Base-by-base conservation (phyloP, 2,888 invertebrate species). In the Halictus quadricinctus region DNA sequence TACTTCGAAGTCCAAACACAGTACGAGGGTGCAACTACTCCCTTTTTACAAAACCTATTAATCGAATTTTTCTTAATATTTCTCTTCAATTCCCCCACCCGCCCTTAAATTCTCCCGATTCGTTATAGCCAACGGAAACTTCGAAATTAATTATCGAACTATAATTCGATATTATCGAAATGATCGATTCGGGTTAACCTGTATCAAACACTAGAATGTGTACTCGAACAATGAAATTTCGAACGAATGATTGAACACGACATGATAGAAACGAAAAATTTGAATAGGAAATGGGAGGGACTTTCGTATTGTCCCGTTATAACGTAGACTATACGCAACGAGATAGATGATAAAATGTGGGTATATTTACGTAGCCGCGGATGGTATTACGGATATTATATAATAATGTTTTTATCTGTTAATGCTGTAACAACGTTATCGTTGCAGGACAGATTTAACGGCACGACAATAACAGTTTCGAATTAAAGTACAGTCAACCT, bases 331-430 rank as follows among this genome's bases (percentile, higher is more conserved):
- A 70, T 46, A 75, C 69, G 70, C 60, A 60, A 43, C 48, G 36
- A 54, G 41, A 13, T 50, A 76, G 18, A 76, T 76, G 75, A 79
- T 70, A 66, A 60, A 76, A 70, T 64, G 54, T 43, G 54, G 46
- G 81, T 50, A 82, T 82, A 76, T 81, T 81, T 72, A 84, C 73
- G 76, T 72, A 46, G 72, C 21, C 58, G 64, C 76, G 36, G 48
- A 50, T 25, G 29, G 74, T 72, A 70, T 60, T 5, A 54, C 43
- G 21, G 43, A 72, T 60, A 73, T 88, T 88, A 88, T 85, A 80
- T 81, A 89, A 88, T 72, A 88, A 81, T 83, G 88, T 76, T 83
- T 88, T 88, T 88, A 87, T 88, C 85, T 82, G 43, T 36, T 66
- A 70, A 78, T 85, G 81, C 41, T 80, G 79, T 87, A 88, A 88